Conservation (phyloP, 2,113 vertebrate genomes). For the Stegostoma tigrinum region DNA sequence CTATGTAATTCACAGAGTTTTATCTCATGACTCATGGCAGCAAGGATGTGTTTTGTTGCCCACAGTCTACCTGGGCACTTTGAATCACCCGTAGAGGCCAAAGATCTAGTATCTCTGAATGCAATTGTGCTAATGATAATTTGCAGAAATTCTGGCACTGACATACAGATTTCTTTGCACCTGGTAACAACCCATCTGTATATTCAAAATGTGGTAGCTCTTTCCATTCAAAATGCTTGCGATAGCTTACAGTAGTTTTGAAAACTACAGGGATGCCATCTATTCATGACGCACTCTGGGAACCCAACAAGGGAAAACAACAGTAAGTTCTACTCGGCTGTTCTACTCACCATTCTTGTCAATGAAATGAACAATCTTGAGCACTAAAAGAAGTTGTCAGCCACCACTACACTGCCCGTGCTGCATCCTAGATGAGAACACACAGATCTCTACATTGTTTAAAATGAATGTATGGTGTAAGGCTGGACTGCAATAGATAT, state of each 20-base stretch:
- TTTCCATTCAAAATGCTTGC: neutral
- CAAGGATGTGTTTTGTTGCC: neutral
- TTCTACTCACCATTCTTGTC: neutral
- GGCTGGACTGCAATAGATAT: neutral
- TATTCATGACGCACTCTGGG: neutral
- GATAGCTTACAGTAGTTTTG: neutral
- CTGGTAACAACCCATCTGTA: neutral
- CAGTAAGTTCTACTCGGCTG: neutral
- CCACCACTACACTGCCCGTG: neutral
- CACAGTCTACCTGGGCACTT: neutral
- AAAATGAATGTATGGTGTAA: neutral
- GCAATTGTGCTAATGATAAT: neutral
- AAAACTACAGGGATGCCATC: neutral
- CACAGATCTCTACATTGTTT: neutral
- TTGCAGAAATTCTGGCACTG: neutral
- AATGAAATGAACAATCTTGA: neutral
- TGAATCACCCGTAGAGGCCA: neutral
- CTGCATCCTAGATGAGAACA: neutral
- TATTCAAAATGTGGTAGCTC: neutral
- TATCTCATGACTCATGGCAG: neutral
- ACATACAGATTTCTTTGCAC: neutral
- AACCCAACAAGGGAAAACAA: neutral
- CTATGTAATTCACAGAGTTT: neutral
- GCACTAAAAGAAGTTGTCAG: neutral
- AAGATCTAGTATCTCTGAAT: neutral